Percentiles rank a stretch among this genome's conserved stretches.
Evolutionary conservation across 2,797 vertebrate species (phyloP).

Genomic region (Enteromius treurensis): DNA sequence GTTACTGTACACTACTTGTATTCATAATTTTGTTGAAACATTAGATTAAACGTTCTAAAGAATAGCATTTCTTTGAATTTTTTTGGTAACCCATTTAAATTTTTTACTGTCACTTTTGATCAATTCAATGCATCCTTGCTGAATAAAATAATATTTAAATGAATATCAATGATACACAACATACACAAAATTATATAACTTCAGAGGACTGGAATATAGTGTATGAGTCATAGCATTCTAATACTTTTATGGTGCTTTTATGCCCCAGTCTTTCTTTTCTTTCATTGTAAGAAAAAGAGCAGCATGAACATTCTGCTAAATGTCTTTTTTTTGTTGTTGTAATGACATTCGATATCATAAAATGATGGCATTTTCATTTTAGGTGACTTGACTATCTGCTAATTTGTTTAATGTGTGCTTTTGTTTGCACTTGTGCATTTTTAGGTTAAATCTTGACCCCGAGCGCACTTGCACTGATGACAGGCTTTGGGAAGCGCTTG

Average conservation of each 20-base stretch:
- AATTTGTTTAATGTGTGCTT: neutral
- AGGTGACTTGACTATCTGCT: neutral
- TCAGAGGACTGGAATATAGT: neutral
- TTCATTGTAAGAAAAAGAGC: neutral
- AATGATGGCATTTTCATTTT: neutral
- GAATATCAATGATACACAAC: neutral
- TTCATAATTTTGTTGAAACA: neutral
- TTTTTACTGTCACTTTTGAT: neutral
- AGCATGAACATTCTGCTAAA: neutral
- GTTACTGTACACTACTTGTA: neutral
- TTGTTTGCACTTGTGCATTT: conserved; percentile 1
- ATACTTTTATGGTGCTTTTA: neutral
- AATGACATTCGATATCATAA: neutral
- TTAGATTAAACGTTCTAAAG: neutral
- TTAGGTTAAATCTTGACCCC: conserved; percentile 95
- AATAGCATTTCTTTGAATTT: neutral
- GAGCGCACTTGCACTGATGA: conserved; percentile 92
- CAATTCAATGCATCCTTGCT: neutral
- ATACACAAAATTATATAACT: neutral
- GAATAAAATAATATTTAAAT: neutral
- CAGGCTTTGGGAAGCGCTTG: conserved; percentile 97
- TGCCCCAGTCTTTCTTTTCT: neutral
- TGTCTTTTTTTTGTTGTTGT: neutral
- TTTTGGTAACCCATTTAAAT: neutral
- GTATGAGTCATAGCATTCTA: neutral